phyloP scores from a whole-genome alignment of 2,888 invertebrate species.

The Lycia hirtaria region DNA sequence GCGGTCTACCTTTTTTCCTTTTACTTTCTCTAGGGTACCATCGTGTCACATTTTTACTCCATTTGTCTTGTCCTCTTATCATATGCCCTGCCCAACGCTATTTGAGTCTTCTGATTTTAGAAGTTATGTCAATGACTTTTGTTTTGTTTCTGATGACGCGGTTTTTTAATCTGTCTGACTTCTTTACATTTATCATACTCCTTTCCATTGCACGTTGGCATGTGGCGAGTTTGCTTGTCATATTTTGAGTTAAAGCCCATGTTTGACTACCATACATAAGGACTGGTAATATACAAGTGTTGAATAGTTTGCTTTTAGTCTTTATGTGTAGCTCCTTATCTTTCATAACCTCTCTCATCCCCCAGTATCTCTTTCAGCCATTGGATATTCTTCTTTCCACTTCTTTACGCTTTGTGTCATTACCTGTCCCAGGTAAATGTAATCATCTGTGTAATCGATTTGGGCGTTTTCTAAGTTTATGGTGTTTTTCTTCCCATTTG shows the following conservation, averaged over 20 bases:
- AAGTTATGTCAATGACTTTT: neutral
- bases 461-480: constrained; percentile 5
- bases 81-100: neutral
- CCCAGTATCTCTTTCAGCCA: constrained; percentile 22
- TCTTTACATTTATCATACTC: neutral
- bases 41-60: constrained; percentile 4
- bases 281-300: constrained; percentile 23
- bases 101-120: neutral
- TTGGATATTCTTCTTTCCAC: constrained; percentile 23
- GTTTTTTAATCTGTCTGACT: constrained; percentile 4
- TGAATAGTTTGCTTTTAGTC: constrained; percentile 14
- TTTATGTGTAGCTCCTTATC: constrained; percentile 13
- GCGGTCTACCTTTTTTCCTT: constrained; percentile 27
- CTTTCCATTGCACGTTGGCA: neutral
- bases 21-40: constrained; percentile 27
- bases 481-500: neutral
- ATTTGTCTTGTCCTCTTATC: constrained; percentile 3
- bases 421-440: constrained; percentile 4
- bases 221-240: neutral
- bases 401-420: constrained; percentile 3
- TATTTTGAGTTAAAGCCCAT: neutral
- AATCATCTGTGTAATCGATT: neutral
- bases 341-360: constrained; percentile 23
- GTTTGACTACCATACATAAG: constrained; percentile 12
- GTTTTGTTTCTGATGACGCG: neutral